A percentile compares a stretch with the other conserved stretches of the same genome.
Conservation (phyloP, 2,113 vertebrate species). For the Trachemys scripta region DNA sequence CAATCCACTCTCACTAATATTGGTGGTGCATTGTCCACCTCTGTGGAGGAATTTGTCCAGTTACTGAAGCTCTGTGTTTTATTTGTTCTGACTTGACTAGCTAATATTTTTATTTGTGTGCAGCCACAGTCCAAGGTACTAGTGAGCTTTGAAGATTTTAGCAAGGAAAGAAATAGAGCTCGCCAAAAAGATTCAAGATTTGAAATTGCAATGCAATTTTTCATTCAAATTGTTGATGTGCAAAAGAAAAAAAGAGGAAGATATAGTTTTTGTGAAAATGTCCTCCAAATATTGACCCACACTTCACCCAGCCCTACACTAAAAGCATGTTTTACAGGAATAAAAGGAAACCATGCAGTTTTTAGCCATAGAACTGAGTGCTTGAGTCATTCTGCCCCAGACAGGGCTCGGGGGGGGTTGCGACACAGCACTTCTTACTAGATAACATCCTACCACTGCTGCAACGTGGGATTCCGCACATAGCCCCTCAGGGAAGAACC, state of each 20-base stretch:
- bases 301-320: background rate
- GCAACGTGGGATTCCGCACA: background rate
- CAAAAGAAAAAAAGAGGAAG: background rate
- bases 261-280: background rate
- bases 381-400: background rate
- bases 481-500: background rate
- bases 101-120: background rate
- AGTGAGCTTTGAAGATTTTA: background rate
- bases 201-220: background rate
- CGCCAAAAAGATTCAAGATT: background rate
- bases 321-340: background rate
- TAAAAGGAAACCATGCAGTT: background rate
- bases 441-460: background rate
- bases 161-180: background rate
- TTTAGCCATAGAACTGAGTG: background rate
- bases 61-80: background rate
- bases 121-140: background rate
- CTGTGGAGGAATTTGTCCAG: background rate
- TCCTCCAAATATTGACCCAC: background rate
- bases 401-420: background rate
- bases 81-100: background rate
- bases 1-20: background rate
- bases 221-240: background rate
- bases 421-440: background rate
- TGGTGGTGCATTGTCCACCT: background rate